Percentiles rank a stretch among this genome's conserved stretches.
Conservation (phyloP, 2,888 invertebrate species). For the Spodoptera littoralis region DNA sequence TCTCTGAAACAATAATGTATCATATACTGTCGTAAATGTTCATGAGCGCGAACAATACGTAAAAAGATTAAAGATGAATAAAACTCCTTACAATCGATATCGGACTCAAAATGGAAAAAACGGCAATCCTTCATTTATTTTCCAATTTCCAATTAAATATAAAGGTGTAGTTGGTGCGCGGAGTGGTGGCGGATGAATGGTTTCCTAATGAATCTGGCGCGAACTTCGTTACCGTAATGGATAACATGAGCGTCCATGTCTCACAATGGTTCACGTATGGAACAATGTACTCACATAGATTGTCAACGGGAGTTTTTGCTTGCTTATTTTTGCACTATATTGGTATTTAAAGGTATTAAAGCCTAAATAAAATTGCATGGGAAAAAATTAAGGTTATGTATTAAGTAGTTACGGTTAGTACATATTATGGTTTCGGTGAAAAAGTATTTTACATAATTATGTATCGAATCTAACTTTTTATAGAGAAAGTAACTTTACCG, state of each 20-base stretch:
- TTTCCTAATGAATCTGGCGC: constrained; percentile 81
- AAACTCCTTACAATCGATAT: constrained; percentile 22
- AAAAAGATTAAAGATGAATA: constrained; percentile 26
- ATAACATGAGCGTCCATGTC: constrained; percentile 62
- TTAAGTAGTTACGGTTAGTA: no score
- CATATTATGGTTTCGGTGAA: no score
- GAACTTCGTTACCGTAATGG: constrained; percentile 81
- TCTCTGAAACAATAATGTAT: no score
- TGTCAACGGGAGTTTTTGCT: constrained; percentile 26
- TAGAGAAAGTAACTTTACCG: no score
- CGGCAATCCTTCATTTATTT: constrained; percentile 46
- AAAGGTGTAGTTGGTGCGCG: constrained; percentile 42
- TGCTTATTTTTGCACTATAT: constrained; percentile 7
- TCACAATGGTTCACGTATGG: constrained; percentile 45
- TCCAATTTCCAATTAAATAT: constrained; percentile 54
- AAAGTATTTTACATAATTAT: no score
- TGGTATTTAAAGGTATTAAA: no score
- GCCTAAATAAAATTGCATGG: no score
- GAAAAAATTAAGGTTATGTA: no score
- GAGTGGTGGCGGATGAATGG: constrained; percentile 72
- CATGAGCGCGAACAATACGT: not conserved
- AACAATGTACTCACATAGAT: constrained; percentile 43
- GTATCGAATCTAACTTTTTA: no score
- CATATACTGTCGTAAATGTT: not conserved
- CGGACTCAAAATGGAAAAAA: constrained; percentile 31